Conservation (phyloP, 2,888 invertebrate genomes). For the Lasioglossum oenotherae region DNA sequence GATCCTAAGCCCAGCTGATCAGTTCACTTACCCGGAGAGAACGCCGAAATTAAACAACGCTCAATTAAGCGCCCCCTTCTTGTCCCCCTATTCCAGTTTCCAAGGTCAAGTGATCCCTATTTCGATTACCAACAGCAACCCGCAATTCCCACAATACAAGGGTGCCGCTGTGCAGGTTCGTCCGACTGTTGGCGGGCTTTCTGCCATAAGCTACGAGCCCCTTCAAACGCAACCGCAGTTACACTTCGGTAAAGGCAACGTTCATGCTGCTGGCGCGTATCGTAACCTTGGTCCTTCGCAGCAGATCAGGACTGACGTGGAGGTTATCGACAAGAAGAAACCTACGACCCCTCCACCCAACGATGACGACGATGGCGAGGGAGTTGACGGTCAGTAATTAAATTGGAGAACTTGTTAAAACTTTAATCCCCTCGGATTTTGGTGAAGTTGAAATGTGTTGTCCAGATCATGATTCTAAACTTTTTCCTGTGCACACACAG, state of each 20-base stretch:
- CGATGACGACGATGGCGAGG: slow-evolving; percentile 62
- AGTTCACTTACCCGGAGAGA: slow-evolving; percentile 51
- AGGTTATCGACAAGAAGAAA: slow-evolving; percentile 78
- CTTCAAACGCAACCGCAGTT: slow-evolving; percentile 78
- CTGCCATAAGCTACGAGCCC: slow-evolving; percentile 72
- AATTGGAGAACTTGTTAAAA: too few species aligned
- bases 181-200: slow-evolving; percentile 40
- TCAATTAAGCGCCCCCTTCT: slow-evolving; percentile 61
- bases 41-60: slow-evolving; percentile 40
- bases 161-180: slow-evolving; percentile 67
- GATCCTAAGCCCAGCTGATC: slow-evolving; percentile 64
- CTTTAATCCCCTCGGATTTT: too few species aligned
- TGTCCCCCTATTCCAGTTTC: slow-evolving; percentile 52
- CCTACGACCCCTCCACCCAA: slow-evolving; percentile 67
- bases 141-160: slow-evolving; percentile 72
- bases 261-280: slow-evolving; percentile 24
- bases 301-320: slow-evolving; percentile 78
- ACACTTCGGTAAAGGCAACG: slow-evolving; percentile 69
- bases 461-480: too few species aligned
- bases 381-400: slow-evolving; percentile 35
- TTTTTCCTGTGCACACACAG: too few species aligned
- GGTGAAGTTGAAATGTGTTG: too few species aligned
- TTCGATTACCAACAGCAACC: slow-evolving; percentile 66
- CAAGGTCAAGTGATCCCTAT: slow-evolving; percentile 72
- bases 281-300: slow-evolving; percentile 64